phyloP scores from a whole-genome alignment of 2,888 invertebrate species.

The Mesorhabditis sp. region DNA sequence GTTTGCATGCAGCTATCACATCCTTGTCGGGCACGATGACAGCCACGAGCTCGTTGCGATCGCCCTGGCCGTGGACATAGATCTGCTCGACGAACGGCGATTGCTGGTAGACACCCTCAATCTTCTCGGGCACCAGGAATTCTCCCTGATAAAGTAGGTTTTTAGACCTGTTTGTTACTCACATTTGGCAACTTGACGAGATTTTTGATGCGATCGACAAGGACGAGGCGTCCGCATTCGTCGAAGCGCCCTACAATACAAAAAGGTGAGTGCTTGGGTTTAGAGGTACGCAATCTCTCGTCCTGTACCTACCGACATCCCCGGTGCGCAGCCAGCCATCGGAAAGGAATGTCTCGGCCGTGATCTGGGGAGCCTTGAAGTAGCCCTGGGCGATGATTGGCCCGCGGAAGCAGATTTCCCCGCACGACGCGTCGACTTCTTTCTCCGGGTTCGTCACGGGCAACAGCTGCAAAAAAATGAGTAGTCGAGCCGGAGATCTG shows the following conservation, averaged over 20 bases:
- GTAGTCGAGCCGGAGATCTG: conserved; percentile 72
- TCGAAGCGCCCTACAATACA: neutral
- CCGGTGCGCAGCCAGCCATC: conserved; percentile 93
- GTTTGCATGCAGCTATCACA: conserved; percentile 17
- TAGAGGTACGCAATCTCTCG: conserved; percentile 28
- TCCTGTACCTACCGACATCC: conserved; percentile 88
- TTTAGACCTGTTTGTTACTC: neutral
- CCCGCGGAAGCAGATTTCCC: conserved; percentile 41
- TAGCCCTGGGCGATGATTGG: conserved; percentile 53
- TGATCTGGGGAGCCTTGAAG: conserved; percentile 87
- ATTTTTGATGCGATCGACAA: conserved; percentile 95
- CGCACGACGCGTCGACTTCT: conserved; percentile 11
- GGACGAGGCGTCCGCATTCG: conserved; percentile 85
- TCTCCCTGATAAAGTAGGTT: conserved; percentile 72
- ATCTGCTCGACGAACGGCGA: conserved; percentile 88
- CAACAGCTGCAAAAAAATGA: conserved; percentile 29
- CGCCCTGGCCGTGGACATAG: conserved; percentile 91
- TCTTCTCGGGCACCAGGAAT: conserved; percentile 97
- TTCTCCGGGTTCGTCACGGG: conserved; percentile 55
- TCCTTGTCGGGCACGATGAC: conserved; percentile 81
- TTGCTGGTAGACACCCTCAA: conserved; percentile 88
- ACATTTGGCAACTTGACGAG: conserved; percentile 89
- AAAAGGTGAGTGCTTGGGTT: neutral
- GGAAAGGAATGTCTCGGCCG: conserved; percentile 80
- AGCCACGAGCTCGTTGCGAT: conserved; percentile 86